Conservation (phyloP, 2,113 vertebrate genomes). For the Ailurus styani region DNA sequence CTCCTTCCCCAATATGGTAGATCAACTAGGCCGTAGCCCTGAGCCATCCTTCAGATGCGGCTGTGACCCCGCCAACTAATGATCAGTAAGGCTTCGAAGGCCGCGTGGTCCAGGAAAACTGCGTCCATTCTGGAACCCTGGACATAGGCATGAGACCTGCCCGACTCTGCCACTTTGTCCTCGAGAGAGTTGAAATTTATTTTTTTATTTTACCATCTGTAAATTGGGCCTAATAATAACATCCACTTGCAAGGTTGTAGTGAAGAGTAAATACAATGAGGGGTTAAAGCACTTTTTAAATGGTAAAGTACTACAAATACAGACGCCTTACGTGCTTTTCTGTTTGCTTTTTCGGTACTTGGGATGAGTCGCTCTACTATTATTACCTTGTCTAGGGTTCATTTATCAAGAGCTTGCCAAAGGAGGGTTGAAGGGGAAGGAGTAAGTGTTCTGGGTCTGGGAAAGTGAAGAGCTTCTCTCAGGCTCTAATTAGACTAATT, state of each 20-base stretch:
- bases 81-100: not conserved
- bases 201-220: not conserved
- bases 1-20: not conserved
- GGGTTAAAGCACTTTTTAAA: not conserved
- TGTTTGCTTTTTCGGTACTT: not conserved
- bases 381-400: not conserved
- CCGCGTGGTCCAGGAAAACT: not conserved
- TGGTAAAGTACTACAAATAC: not conserved
- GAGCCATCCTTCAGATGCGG: fast-evolving
- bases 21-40: not conserved
- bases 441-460: not conserved
- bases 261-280: not conserved
- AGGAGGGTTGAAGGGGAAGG: not conserved
- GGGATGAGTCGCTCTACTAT: not conserved
- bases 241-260: not conserved
- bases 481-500: not conserved
- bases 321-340: not conserved
- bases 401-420: not conserved
- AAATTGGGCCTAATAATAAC: not conserved
- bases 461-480: not conserved
- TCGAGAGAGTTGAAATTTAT: not conserved
- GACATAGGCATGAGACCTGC: not conserved
- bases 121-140: not conserved
- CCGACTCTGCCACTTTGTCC: not conserved
- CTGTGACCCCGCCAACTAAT: too few species aligned